Percentiles rank a stretch among this genome's conserved stretches.
Conservation (phyloP, 35 echinoderm and acorn worm genomes). For the Apostichopus parvimensis region DNA sequence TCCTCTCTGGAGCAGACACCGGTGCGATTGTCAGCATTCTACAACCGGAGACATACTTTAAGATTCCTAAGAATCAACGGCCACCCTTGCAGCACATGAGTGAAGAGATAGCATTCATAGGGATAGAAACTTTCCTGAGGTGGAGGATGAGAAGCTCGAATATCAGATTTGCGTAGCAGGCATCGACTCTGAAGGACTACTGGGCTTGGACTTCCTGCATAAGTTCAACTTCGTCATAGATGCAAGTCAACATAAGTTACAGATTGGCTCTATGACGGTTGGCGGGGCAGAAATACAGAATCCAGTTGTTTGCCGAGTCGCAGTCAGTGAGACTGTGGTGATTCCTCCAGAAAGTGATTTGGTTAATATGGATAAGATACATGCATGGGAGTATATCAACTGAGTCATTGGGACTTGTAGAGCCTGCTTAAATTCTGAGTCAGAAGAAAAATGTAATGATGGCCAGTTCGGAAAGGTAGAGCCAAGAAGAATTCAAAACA, state of each 20-base stretch:
- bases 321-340: constrained; percentile 16
- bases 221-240: constrained; percentile 21
- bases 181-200: constrained; percentile 34
- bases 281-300: background rate
- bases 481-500: background rate
- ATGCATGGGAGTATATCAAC: background rate
- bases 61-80: background rate
- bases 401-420: background rate
- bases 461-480: constrained; percentile 7
- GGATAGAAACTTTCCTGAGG: background rate
- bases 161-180: constrained; percentile 53
- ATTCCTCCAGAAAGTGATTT: background rate
- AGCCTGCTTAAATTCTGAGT: background rate
- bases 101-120: background rate
- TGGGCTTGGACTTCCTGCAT: constrained; percentile 58
- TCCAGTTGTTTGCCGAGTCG: background rate
- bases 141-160: constrained; percentile 14
- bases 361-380: background rate
- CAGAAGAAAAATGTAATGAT: background rate
- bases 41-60: background rate
- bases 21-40: background rate
- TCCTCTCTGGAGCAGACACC: background rate
- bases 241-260: background rate
- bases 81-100: background rate
- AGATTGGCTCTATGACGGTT: background rate